phyloP scores from a whole-genome alignment of 1,140 invertebrate genomes.

The Zaprionus vittiger region DNA sequence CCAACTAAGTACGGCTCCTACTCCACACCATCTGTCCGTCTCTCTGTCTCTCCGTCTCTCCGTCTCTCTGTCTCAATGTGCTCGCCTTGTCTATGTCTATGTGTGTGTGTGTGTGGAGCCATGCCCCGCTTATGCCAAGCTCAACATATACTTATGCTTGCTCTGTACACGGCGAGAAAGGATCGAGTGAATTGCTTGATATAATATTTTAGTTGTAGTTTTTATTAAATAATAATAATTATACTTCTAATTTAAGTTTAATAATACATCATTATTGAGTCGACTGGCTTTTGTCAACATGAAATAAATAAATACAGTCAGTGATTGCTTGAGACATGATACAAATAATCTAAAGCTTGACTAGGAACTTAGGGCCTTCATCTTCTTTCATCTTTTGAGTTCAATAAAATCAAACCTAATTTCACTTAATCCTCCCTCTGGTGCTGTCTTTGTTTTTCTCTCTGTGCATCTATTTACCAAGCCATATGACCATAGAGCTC shows the following conservation, averaged over 20 bases:
- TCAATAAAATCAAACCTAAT: background rate
- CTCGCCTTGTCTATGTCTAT: background rate
- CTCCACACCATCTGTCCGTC: background rate
- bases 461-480: slow-evolving; percentile 1
- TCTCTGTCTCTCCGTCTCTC: background rate
- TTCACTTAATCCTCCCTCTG: background rate
- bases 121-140: background rate
- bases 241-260: too few species aligned
- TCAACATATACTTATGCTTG: slow-evolving; percentile 2
- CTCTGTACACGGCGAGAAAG: background rate
- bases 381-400: too few species aligned
- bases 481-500: slow-evolving; percentile 1
- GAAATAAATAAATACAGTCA: too few species aligned
- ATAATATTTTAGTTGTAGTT: too few species aligned
- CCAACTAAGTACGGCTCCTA: slow-evolving; percentile 5
- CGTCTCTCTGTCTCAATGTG: background rate
- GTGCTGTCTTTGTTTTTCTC: background rate
- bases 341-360: too few species aligned
- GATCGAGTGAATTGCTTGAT: background rate
- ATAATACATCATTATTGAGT: too few species aligned
- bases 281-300: too few species aligned
- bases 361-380: too few species aligned
- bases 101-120: background rate
- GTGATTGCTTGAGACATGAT: too few species aligned
- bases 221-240: too few species aligned